Conservation (phyloP, 2,888 invertebrate genomes). For the Rhaphigaster nebulosa region DNA sequence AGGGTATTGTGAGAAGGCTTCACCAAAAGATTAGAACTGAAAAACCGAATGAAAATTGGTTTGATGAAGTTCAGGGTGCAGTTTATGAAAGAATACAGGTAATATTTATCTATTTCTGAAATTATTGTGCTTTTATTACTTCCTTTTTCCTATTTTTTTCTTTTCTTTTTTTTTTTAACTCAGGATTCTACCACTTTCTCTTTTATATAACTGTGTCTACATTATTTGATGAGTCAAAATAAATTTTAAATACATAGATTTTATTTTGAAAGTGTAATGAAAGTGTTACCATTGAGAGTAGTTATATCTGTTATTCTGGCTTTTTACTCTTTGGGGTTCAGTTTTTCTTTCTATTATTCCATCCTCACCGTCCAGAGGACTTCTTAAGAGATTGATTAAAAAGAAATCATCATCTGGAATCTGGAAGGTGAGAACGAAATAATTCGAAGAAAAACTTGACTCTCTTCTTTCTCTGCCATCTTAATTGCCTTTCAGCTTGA, state of each 20-base stretch:
- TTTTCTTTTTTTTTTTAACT: not conserved
- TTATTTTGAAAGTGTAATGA: not conserved
- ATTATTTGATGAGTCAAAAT: not conserved
- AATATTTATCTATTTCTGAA: slow-evolving; percentile 43
- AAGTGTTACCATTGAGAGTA: too few relatives aligned
- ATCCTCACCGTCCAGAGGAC: too few relatives aligned
- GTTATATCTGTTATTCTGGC: too few relatives aligned
- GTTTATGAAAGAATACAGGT: slow-evolving; percentile 76
- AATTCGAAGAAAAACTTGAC: too few relatives aligned
- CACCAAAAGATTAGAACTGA: slow-evolving; percentile 76
- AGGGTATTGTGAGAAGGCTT: slow-evolving; percentile 74
- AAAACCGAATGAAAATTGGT: slow-evolving; percentile 79
- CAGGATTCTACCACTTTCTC: not conserved
- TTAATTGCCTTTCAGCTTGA: too few relatives aligned
- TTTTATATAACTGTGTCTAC: not conserved
- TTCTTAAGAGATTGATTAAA: too few relatives aligned
- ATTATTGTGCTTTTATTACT: not conserved
- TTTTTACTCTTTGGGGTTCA: too few relatives aligned
- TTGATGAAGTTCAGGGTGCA: slow-evolving; percentile 84
- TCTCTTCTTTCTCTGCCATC: too few relatives aligned
- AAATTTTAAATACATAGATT: not conserved
- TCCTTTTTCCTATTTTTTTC: not conserved
- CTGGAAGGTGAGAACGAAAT: too few relatives aligned
- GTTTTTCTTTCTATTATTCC: too few relatives aligned
- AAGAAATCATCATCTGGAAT: too few relatives aligned